phyloP scores from a whole-genome alignment of 64 coral and sea anemone genomes.

The Pocillopora damicornis region DNA sequence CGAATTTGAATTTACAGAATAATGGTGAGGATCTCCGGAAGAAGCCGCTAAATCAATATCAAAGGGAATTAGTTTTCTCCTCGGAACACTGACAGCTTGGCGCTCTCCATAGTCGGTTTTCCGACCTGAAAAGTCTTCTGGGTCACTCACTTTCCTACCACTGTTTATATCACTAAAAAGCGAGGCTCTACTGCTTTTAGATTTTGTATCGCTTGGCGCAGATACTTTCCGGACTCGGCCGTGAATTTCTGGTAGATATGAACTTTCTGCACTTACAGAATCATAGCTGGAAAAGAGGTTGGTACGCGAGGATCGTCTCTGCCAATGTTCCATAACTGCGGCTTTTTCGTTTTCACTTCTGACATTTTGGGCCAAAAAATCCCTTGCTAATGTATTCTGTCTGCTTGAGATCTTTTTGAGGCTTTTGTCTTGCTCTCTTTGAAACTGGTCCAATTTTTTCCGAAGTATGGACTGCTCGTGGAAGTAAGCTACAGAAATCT shows the following conservation, averaged over 20 bases:
- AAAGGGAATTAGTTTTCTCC: background rate
- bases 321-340: background rate
- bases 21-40: background rate
- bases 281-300: background rate
- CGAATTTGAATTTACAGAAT: background rate
- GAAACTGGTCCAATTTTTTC: background rate
- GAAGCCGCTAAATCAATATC: background rate
- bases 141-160: background rate
- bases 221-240: background rate
- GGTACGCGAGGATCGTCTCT: background rate
- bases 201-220: background rate
- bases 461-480: constrained; percentile 8
- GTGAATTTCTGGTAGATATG: background rate
- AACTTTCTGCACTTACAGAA: background rate
- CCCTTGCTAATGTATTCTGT: background rate
- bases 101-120: background rate
- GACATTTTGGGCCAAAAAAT: background rate
- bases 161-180: background rate
- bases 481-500: background rate
- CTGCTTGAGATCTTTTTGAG: constrained; percentile 4
- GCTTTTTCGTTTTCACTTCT: background rate
- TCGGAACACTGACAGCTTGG: background rate
- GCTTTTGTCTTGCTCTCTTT: constrained; percentile 6
- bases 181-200: background rate
- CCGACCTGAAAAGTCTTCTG: background rate